Conservation (phyloP, 2,113 vertebrate species). For the Arenaria interpres region DNA sequence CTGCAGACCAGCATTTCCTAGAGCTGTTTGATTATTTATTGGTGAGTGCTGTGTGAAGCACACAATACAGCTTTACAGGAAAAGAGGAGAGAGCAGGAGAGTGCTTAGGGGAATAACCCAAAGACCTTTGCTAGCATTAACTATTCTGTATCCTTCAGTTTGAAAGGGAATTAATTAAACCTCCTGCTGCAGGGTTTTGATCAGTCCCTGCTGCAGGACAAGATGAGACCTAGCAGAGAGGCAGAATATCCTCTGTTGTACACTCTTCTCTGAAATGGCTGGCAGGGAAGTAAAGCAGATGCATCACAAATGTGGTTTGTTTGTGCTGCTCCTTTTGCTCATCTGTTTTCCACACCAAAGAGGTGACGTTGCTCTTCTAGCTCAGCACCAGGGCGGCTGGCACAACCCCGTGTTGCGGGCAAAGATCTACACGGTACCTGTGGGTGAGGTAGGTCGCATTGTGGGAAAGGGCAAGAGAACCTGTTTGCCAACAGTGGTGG, state of each 20-base stretch:
- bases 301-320: neutral
- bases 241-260: neutral
- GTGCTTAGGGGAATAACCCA: neutral
- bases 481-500: neutral
- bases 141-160: neutral
- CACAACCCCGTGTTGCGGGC: rapidly evolving
- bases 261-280: neutral
- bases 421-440: rapidly evolving
- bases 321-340: neutral
- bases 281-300: neutral
- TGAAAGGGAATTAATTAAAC: constrained; percentile 34
- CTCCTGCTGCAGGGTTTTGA: neutral
- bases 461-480: neutral
- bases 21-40: constrained; percentile 19
- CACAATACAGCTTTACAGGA: neutral
- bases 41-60: neutral
- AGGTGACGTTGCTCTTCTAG: neutral
- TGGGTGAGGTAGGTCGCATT: rapidly evolving
- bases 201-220: neutral
- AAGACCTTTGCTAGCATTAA: constrained; percentile 1
- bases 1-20: neutral
- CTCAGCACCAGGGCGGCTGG: neutral
- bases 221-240: neutral
- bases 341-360: neutral
- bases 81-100: neutral